Conservation (phyloP, 2,797 vertebrate genomes). For the Apogon hyalosoma region DNA sequence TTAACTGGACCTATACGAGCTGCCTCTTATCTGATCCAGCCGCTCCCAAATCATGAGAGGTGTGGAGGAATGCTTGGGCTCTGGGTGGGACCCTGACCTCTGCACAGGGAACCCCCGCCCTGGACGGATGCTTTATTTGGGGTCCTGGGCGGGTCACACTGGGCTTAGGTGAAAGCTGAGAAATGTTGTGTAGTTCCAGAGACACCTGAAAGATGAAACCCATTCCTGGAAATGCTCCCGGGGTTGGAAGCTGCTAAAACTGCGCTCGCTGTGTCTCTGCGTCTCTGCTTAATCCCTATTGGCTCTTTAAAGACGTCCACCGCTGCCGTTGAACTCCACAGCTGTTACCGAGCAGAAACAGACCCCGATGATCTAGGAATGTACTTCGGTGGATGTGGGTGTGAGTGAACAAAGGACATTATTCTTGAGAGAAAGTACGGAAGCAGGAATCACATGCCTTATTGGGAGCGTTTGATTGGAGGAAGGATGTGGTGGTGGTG, state of each 20-base stretch:
- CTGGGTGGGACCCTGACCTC: constrained; percentile 27
- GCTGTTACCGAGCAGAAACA: constrained; percentile 7
- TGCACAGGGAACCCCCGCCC: constrained; percentile 21
- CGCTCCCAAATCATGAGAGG: constrained; percentile 30
- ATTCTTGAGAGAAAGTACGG: constrained; percentile 49
- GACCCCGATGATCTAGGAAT: constrained; percentile 32
- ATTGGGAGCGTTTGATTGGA: constrained; percentile 43
- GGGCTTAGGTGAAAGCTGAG: constrained; percentile 63
- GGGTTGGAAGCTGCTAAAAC: constrained; percentile 20
- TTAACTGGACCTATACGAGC: constrained; percentile 12
- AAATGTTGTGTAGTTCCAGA: constrained; percentile 48
- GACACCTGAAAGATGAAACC: constrained; percentile 66
- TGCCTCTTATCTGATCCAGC: constrained; percentile 19
- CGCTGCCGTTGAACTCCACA: constrained; percentile 6
- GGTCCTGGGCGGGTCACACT: constrained; percentile 50
- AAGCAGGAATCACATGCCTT: constrained; percentile 27
- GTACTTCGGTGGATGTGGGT: constrained; percentile 28
- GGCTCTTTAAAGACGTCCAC: too few relatives aligned
- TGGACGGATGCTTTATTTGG: constrained; percentile 47
- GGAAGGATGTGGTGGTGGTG: constrained; percentile 23
- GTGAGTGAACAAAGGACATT: constrained; percentile 53
- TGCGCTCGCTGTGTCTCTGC: constrained; percentile 3
- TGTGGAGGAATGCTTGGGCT: constrained; percentile 27
- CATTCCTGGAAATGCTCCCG: too few relatives aligned
- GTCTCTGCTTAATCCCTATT: constrained; percentile 5